Evolutionary conservation across 2,113 vertebrate genomes (phyloP).

Genomic region (Pseudopodoces humilis): DNA sequence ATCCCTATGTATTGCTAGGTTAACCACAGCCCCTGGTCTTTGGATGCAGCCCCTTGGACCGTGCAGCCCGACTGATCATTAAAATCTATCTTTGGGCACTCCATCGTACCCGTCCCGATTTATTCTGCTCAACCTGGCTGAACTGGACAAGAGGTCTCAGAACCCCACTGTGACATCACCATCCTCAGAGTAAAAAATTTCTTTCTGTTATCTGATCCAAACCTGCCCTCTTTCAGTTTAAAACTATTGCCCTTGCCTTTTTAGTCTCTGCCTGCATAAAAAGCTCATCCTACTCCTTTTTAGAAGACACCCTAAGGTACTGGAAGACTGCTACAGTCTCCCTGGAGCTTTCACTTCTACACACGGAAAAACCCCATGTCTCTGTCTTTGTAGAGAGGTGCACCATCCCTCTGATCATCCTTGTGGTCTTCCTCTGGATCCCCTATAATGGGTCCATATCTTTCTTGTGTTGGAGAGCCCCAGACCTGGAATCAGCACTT

Average conservation of each 20-base stretch:
- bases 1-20: too few relatives aligned
- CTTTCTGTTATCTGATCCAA: neutral
- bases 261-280: neutral
- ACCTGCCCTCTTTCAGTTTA: neutral
- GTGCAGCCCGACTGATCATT: too few relatives aligned
- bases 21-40: too few relatives aligned
- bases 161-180: too few relatives aligned
- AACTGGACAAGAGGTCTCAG: too few relatives aligned
- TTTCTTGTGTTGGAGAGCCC: neutral
- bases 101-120: too few relatives aligned
- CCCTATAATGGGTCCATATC: neutral
- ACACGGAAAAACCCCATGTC: accelerated
- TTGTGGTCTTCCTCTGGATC: neutral
- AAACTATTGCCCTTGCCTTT: neutral
- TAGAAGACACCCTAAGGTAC: neutral
- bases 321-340: neutral
- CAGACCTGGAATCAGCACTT: neutral
- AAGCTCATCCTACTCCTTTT: neutral
- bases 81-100: too few relatives aligned
- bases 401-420: neutral
- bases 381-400: neutral
- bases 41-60: too few relatives aligned
- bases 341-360: neutral
- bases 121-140: too few relatives aligned
- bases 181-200: neutral